Conservation (phyloP, 2,797 vertebrate species). For the Pachyuromys duprasi region DNA sequence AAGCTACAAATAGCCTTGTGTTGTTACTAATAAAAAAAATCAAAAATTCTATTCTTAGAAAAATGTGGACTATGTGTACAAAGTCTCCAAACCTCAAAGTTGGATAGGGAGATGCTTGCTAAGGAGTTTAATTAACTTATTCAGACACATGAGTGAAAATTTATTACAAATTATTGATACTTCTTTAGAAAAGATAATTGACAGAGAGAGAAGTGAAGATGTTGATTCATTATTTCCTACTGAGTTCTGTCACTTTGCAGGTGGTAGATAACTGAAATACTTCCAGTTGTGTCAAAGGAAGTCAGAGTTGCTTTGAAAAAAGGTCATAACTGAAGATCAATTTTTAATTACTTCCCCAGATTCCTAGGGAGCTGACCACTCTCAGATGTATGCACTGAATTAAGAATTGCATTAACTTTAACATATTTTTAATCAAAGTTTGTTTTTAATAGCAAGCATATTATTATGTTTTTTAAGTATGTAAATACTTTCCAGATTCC, state of each 20-base stretch:
- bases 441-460: not conserved
- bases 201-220: not conserved
- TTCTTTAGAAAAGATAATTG: not conserved
- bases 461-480: not conserved
- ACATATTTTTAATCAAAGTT: not conserved
- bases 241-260: not conserved
- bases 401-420: not conserved
- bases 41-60: not conserved
- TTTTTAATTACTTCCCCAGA: not conserved
- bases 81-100: not conserved
- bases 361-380: not conserved
- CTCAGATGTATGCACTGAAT: not conserved
- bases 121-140: conserved; percentile 17
- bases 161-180: not conserved
- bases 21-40: not conserved
- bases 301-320: conserved; percentile 10
- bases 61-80: not conserved
- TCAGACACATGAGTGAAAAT: not conserved
- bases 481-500: not conserved
- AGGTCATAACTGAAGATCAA: not conserved
- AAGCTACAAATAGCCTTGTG: not conserved
- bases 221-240: not conserved
- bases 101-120: not conserved
- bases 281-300: conserved; percentile 55
- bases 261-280: conserved; percentile 28